Base-by-base conservation (phyloP, 1,140 invertebrate species). In the Heliconius hermathena region DNA sequence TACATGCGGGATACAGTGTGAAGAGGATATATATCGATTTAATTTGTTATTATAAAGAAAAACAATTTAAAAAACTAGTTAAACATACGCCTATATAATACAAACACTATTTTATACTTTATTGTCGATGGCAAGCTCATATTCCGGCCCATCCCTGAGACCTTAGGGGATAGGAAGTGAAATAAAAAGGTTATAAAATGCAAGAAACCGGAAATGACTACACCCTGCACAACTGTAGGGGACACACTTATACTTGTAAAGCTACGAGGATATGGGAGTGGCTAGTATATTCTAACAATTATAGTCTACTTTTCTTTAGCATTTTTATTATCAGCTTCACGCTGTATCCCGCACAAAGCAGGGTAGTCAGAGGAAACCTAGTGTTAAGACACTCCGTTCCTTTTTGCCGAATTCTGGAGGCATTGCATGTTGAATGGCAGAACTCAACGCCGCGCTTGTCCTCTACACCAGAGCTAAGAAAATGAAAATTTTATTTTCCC, bases 181-280 rank as follows among this genome's bases (percentile, higher is more conserved):
- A 82, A 84, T 88, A 85, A 84, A 85, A 88, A 88, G 83, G 86
- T 90, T 88, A 91, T 93, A 91, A 91, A 93, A 90, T 91, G 89
- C 91, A 90, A 91, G 89, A 89, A 87, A 84, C 88, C 86, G 90
- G 89, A 93, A 93, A 93, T 91, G 88, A 89, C 89, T 88, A 88
- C 85, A 83, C 82, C 84, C 77, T 83, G 81, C 77, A 83, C 84
- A 87, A 86, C 85, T 80, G 71, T 49, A 71, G 36, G 41, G 75
- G 57, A 71, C 36, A 76, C 75, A 71, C 66, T 16, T 72, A 20
- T 72, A n/a, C 20, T 72, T 66, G 18, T 52, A 20, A 52, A 52
- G 18, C 18, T 52, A 66, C 22, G 60, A 66, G 57, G 60, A 5
- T 26, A 66, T 4, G 9, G 26, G 22, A 1, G 26, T 66, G 60